Percentiles rank a stretch among this genome's conserved stretches.
Evolutionary conservation across 2,888 invertebrate species (phyloP).

Genomic region (Carcina quercana): DNA sequence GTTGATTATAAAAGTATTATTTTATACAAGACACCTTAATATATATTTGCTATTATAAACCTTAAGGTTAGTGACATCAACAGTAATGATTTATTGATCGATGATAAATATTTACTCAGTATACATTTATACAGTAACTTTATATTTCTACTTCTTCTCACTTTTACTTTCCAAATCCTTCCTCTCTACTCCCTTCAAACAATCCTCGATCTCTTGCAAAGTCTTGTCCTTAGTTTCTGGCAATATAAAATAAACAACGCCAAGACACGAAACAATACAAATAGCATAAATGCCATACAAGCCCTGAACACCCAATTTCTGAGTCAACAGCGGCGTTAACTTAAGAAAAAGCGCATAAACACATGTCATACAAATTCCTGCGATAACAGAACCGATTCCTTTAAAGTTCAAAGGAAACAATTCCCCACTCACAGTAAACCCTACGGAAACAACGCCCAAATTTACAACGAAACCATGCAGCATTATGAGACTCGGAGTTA

Average conservation of each 20-base stretch:
- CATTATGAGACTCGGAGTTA: slow-evolving; percentile 25
- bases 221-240: slow-evolving; percentile 39
- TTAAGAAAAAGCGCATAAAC: slow-evolving; percentile 28
- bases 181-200: too few relatives aligned
- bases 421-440: slow-evolving; percentile 29
- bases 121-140: too few relatives aligned
- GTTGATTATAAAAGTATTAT: too few relatives aligned
- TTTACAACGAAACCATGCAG: slow-evolving; percentile 25
- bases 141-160: too few relatives aligned
- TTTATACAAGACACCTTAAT: too few relatives aligned
- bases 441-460: slow-evolving; percentile 26
- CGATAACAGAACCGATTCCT: slow-evolving; percentile 24
- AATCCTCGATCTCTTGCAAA: slow-evolving; percentile 35
- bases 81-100: too few relatives aligned
- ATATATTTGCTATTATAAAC: too few relatives aligned
- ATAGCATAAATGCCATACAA: slow-evolving; percentile 28
- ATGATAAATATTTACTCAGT: too few relatives aligned
- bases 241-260: slow-evolving; percentile 25
- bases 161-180: too few relatives aligned
- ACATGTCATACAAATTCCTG: slow-evolving; percentile 27
- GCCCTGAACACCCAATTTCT: slow-evolving; percentile 24
- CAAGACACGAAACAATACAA: slow-evolving; percentile 21
- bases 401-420: slow-evolving; percentile 36
- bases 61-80: too few relatives aligned
- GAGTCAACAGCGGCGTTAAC: slow-evolving; percentile 30